Evolutionary conservation across 2,113 vertebrate genomes (phyloP).

Genomic region (Siphamia tubifer): DNA sequence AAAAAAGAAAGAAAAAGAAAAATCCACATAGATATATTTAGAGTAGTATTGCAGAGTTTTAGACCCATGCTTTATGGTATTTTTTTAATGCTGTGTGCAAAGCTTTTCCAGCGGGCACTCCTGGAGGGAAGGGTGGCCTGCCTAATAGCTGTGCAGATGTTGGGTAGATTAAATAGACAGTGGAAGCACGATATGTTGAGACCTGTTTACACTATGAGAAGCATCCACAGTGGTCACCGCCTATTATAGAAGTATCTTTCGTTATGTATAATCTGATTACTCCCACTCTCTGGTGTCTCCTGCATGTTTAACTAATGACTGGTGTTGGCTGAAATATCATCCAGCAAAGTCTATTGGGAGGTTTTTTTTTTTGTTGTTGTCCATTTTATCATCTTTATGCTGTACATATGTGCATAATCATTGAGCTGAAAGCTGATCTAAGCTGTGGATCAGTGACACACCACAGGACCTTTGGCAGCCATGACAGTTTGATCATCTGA

Average conservation of each 20-base stretch:
- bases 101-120: constrained; percentile 9
- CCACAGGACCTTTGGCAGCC: constrained; percentile 65
- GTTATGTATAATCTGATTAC: not conserved
- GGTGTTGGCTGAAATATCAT: not conserved
- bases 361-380: constrained; percentile 7
- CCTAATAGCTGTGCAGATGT: constrained; percentile 22
- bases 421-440: constrained; percentile 63
- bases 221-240: constrained; percentile 1
- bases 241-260: constrained; percentile 1
- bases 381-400: constrained; percentile 4
- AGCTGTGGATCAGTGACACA: constrained; percentile 51
- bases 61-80: not conserved
- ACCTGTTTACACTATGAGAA: constrained; percentile 27
- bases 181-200: constrained; percentile 28
- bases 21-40: not conserved
- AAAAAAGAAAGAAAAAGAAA: not conserved
- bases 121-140: constrained; percentile 6
- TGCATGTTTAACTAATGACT: not conserved
- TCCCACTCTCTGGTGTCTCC: not conserved
- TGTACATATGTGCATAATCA: not conserved
- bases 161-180: constrained; percentile 8
- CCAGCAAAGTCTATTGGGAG: not conserved
- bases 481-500: constrained; percentile 68
- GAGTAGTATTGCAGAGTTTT: not conserved
- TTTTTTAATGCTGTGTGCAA: not conserved